Evolutionary conservation across 2,888 invertebrate species (phyloP).

Genomic region (Chaetogeoica ovagalla): DNA sequence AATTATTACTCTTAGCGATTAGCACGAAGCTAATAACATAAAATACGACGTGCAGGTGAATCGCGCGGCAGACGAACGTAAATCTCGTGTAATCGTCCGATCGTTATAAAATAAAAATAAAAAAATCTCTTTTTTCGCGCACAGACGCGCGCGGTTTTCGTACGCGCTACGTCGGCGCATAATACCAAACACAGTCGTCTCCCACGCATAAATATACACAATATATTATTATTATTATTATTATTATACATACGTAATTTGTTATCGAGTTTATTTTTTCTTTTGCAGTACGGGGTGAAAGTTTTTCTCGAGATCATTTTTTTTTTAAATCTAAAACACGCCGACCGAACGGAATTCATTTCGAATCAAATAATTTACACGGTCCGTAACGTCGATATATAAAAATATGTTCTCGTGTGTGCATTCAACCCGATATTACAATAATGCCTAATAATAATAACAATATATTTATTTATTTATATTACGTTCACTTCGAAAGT

Average conservation of each 20-base stretch:
- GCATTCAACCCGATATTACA: neutral
- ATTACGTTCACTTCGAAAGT: conserved; percentile 50
- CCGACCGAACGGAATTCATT: conserved; percentile 9
- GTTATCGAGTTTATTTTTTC: conserved; percentile 3
- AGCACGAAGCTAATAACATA: no score
- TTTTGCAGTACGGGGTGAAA: conserved; percentile 17
- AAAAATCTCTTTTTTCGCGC: no score
- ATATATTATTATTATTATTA: no score
- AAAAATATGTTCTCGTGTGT: neutral
- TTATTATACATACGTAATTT: neutral
- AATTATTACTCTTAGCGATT: no score
- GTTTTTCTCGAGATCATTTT: conserved; percentile 24
- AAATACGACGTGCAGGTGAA: no score
- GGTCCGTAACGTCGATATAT: conserved; percentile 23
- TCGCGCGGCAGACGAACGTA: no score
- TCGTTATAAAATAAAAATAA: no score
- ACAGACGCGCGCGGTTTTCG: no score
- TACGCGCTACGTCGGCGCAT: no score
- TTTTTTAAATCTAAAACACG: conserved; percentile 4
- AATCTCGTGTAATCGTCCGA: no score
- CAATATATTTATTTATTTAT: neutral
- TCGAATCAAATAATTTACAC: conserved; percentile 30
- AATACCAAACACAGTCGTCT: neutral
- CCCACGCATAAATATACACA: neutral
- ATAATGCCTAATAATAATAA: no score